phyloP scores from a whole-genome alignment of 1,140 invertebrate species.

The Drosophila suzukii region DNA sequence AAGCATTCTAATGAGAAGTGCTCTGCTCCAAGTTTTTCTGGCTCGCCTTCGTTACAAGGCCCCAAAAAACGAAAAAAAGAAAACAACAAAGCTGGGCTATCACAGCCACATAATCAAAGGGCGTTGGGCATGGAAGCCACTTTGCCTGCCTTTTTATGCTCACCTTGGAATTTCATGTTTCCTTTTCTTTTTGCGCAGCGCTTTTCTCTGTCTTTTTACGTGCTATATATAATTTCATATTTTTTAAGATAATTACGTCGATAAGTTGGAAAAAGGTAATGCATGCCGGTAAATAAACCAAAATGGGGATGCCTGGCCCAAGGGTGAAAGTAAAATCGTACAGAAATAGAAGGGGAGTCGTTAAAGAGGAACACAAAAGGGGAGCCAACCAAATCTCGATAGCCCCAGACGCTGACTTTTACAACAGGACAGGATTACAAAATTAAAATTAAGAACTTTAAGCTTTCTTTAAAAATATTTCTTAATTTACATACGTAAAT shows the following conservation, averaged over 20 bases:
- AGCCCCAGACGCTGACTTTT: background rate
- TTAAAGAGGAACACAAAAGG: background rate
- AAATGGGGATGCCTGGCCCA: conserved; percentile 15
- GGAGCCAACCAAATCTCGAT: background rate
- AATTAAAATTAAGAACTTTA: background rate
- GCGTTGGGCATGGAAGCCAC: conserved; percentile 46
- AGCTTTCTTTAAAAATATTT: too few relatives aligned
- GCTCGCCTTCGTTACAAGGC: conserved; percentile 51
- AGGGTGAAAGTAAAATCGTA: conserved; percentile 34
- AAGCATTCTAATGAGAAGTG: conserved; percentile 80
- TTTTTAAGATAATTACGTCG: conserved; percentile 82
- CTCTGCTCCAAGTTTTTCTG: conserved; percentile 50
- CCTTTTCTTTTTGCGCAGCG: conserved; percentile 30
- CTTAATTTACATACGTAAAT: too few relatives aligned
- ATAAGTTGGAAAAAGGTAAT: conserved; percentile 74
- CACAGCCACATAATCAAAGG: conserved; percentile 75
- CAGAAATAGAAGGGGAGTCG: conserved; percentile 1
- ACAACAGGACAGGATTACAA: background rate
- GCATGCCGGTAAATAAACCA: conserved; percentile 60
- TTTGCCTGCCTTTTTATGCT: conserved; percentile 49
- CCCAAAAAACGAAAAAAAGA: conserved; percentile 25
- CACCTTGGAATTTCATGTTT: conserved; percentile 39
- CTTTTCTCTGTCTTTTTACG: conserved; percentile 56
- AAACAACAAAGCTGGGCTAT: conserved; percentile 63
- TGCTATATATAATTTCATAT: conserved; percentile 75